Evolutionary conservation across 2,113 vertebrate species (phyloP).

Genomic region (Scalopus aquaticus): DNA sequence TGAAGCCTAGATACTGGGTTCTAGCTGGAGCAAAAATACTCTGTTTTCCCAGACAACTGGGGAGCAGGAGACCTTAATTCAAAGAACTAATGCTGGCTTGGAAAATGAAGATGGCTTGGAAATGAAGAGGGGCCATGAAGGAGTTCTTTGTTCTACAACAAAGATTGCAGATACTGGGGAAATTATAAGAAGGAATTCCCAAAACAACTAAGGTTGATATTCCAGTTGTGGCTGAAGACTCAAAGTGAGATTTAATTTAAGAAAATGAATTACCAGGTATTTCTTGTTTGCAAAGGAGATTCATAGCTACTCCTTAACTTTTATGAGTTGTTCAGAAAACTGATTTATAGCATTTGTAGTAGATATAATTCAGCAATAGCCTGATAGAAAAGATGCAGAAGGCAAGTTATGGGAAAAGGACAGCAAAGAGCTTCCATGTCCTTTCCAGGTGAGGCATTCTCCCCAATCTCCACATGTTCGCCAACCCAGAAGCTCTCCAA

Average conservation of each 20-base stretch:
- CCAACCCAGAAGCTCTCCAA: neutral
- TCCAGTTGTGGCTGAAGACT: neutral
- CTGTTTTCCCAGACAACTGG: neutral
- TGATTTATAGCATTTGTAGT: neutral
- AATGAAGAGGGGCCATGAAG: neutral
- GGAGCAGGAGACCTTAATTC: neutral
- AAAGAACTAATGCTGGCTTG: neutral
- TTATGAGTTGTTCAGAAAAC: neutral
- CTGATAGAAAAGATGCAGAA: neutral
- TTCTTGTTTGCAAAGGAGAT: neutral
- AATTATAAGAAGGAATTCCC: neutral
- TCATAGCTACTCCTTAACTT: neutral
- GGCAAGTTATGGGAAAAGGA: neutral
- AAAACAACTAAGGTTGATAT: neutral
- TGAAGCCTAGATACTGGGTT: neutral
- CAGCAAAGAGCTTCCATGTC: neutral
- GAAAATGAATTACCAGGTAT: neutral
- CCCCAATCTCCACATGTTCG: too few species aligned
- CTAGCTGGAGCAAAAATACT: neutral
- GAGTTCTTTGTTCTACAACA: neutral
- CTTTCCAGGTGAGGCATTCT: neutral
- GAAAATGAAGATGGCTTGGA: neutral
- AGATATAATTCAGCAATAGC: neutral
- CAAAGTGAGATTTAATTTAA: neutral
- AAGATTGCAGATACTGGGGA: neutral